phyloP scores from a whole-genome alignment of 2,113 vertebrate species.

The Excalfactoria chinensis region DNA sequence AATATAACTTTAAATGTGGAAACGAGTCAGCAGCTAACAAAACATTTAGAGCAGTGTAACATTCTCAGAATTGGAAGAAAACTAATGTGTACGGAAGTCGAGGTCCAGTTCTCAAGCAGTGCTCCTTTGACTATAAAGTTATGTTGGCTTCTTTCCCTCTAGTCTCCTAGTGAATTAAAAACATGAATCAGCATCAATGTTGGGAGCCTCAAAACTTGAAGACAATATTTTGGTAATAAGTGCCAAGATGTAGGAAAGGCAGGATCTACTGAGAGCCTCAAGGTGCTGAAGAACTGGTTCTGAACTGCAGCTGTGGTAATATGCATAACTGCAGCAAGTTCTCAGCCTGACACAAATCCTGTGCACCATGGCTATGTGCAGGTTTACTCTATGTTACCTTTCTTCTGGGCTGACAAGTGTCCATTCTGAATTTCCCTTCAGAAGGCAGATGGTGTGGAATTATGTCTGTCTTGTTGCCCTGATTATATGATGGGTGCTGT shows the following conservation, averaged over 20 bases:
- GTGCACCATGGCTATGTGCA: neutral
- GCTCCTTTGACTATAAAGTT: neutral
- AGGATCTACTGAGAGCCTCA: neutral
- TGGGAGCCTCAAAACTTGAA: neutral
- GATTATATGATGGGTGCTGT: neutral
- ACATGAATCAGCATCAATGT: neutral
- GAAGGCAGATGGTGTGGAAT: neutral
- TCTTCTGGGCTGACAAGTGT: neutral
- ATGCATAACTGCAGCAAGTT: neutral
- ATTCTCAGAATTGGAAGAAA: neutral
- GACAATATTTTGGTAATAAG: neutral
- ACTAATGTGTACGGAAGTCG: neutral
- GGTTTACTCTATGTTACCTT: accelerated
- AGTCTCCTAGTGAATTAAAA: neutral
- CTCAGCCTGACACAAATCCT: neutral
- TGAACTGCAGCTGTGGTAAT: neutral
- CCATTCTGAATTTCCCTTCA: neutral
- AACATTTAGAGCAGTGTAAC: neutral
- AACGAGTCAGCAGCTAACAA: accelerated
- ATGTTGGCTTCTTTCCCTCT: neutral
- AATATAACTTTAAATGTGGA: neutral
- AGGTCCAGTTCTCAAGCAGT: neutral
- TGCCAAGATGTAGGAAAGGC: neutral
- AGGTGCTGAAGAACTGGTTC: neutral
- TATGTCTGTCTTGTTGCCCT: neutral